phyloP scores from a whole-genome alignment of 2,113 vertebrate species.

The Passer montanus region DNA sequence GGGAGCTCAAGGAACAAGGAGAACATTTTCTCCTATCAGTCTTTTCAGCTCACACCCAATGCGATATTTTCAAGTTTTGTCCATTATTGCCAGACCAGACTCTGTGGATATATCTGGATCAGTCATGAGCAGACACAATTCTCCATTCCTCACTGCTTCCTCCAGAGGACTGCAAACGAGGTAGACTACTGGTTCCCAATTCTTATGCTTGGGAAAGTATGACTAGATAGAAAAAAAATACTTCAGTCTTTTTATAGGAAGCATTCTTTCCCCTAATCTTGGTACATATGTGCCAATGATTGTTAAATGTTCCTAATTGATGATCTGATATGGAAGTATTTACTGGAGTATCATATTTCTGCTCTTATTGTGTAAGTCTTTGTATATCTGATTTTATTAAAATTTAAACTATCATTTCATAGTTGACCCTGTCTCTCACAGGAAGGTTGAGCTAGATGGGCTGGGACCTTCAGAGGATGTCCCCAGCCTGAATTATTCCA shows the following conservation, averaged over 20 bases:
- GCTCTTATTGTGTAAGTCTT: neutral
- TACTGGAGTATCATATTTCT: neutral
- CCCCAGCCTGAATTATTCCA: neutral
- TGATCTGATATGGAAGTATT: neutral
- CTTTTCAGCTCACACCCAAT: neutral
- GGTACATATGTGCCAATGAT: neutral
- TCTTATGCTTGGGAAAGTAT: neutral
- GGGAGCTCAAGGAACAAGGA: neutral
- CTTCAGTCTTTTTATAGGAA: neutral
- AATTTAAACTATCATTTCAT: neutral
- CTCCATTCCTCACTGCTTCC: neutral
- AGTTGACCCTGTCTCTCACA: neutral
- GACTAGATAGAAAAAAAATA: neutral
- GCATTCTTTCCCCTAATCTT: neutral
- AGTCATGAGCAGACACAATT: neutral
- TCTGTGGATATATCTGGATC: neutral
- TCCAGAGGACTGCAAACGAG: neutral
- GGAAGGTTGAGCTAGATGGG: neutral
- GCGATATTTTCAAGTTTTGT: neutral
- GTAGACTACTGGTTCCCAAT: neutral
- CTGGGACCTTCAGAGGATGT: neutral
- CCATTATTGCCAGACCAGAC: neutral
- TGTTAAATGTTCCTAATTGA: neutral
- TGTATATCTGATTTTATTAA: neutral
- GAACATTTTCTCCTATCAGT: neutral